Evolutionary conservation across 2,113 vertebrate genomes (phyloP).

Genomic region (Paraplagusia blochii): DNA sequence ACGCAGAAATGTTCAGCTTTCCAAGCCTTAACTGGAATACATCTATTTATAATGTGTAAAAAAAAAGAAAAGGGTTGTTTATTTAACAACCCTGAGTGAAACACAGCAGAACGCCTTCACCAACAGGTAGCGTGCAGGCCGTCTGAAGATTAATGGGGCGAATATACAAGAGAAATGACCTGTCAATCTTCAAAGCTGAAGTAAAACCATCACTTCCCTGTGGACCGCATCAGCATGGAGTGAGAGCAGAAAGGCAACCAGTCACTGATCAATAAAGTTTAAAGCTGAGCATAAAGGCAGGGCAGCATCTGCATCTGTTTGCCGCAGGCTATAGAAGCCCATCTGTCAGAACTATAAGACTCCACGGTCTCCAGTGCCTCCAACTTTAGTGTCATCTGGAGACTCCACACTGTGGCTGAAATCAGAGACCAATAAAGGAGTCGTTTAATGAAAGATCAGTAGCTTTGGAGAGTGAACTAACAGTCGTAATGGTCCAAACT

Average conservation of each 20-base stretch:
- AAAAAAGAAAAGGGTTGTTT: not conserved
- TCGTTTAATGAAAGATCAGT: conserved; percentile 34
- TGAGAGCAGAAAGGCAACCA: conserved; percentile 5
- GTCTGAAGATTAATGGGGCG: not conserved
- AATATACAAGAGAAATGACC: conserved; percentile 1
- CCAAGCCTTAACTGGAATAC: too few relatives aligned
- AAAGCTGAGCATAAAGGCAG: conserved; percentile 9
- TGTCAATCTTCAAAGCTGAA: conserved; percentile 22
- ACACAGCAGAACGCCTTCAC: not conserved
- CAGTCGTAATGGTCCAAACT: conserved; percentile 3
- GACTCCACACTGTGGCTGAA: conserved; percentile 46
- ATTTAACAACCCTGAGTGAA: not conserved
- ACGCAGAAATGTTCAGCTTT: not conserved
- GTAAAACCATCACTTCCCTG: conserved; percentile 9
- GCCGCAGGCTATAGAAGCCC: not conserved
- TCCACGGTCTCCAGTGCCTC: not conserved
- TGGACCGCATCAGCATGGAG: not conserved
- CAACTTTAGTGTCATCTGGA: conserved; percentile 46
- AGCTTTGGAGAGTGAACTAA: conserved; percentile 7
- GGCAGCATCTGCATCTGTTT: conserved; percentile 6
- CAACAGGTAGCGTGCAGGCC: not conserved
- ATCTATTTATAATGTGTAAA: not conserved
- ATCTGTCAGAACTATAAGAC: conserved; percentile 54
- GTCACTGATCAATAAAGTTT: conserved; percentile 16
- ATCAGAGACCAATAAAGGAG: conserved; percentile 30